Base-by-base conservation (phyloP, 2,797 vertebrate species). In the Diceros bicornis region DNA sequence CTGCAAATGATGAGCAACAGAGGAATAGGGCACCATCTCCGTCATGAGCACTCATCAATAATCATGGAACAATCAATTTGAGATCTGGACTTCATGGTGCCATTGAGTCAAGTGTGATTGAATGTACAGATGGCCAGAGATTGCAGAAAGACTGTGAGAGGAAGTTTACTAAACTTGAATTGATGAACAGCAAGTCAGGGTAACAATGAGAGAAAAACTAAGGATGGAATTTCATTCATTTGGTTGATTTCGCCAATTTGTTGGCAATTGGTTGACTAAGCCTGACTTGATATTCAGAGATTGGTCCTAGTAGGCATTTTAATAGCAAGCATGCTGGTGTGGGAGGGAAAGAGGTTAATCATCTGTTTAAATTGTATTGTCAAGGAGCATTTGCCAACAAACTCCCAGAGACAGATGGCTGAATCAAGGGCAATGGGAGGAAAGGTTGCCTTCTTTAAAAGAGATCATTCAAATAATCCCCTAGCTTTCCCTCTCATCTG, bases 351-450 rank as follows among this genome's bases (percentile, higher is more conserved):
- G 37, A 64, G 37, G 23, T 91, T 92, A 94, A 94, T 85, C 68
- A 74, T 62, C 72, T 82, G 18, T 94, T 97, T 79, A 37, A 69
- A 92, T 95, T 92, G 96, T 94, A 93, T n/a, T 79, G 41, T 97
- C 75, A 93, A 83, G 77, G 21, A 93, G 32, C 44, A 81, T 90
- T 83, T 25, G 13, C 78, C 91, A 93, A 9, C 72, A 59, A 93
- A 95, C 57, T 97, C 81, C 87, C 88, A 79, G 68, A 93, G 52
- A 79, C 97, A 96, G 81, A 96, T 96, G 95, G 91, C 62, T 0
- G 0, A 89, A 91, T 75, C 79, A 97, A 97, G 94, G 91, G 55
- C 91, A 41, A 17, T 16, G 57, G 50, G 27, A 95, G 34, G 57
- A 66, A 88, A 94, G 68, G 71, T 96, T 86, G 75, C 23, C 68